Conservation (phyloP, 2,888 invertebrate genomes). For the Panzeria rudis region DNA sequence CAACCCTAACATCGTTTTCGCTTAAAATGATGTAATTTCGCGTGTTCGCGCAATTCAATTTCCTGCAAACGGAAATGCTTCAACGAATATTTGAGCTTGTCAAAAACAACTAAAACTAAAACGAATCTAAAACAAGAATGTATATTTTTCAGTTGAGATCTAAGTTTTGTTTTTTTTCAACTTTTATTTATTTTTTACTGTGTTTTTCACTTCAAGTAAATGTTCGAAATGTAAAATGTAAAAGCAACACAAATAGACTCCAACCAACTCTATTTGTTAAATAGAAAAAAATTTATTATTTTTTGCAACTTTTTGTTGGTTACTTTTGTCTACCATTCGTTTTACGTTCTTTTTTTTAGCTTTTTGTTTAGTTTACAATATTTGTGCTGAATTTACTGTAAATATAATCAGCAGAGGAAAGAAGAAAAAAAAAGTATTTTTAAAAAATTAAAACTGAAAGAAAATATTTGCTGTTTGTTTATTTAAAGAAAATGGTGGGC, state of each 20-base stretch:
- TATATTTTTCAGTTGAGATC: conserved; percentile 58
- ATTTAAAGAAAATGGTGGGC: conserved; percentile 24
- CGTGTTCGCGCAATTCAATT: conserved; percentile 82
- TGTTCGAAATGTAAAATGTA: conserved; percentile 49
- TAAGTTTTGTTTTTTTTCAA: conserved; percentile 21
- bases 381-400: conserved; percentile 64
- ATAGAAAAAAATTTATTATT: conserved; percentile 24
- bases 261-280: conserved; percentile 41
- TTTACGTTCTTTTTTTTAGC: conserved; percentile 27
- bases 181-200: conserved; percentile 11
- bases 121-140: conserved; percentile 44
- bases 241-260: conserved; percentile 66
- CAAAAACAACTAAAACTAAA: conserved; percentile 70
- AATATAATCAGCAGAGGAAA: conserved; percentile 51
- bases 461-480: conserved; percentile 49
- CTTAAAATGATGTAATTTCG: conserved; percentile 82
- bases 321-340: conserved; percentile 37
- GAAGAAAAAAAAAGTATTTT: neutral
- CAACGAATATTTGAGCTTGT: conserved; percentile 76
- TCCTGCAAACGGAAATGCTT: conserved; percentile 80
- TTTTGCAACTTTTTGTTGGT: conserved; percentile 19
- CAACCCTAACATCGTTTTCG: conserved; percentile 63
- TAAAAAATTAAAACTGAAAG: conserved; percentile 17
- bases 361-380: conserved; percentile 53
- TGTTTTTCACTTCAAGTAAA: conserved; percentile 51